Percentiles rank a stretch among this genome's conserved stretches.
phyloP scores from a whole-genome alignment of 2,888 invertebrate species.

The Scelioninae gen. 1 region DNA sequence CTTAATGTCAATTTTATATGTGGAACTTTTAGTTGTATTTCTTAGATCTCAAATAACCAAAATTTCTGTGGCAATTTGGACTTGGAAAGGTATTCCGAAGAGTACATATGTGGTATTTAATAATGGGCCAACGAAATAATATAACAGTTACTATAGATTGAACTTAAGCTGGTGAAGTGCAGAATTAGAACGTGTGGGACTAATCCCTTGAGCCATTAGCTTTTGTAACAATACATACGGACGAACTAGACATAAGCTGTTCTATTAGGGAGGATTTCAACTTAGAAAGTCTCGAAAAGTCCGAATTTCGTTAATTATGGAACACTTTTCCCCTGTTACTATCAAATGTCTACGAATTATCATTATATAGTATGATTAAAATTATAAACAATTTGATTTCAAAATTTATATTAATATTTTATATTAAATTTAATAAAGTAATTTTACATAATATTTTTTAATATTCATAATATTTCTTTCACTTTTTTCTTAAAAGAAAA shows the following conservation, averaged over 20 bases:
- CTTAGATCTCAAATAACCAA: background rate
- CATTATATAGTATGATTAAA: no score
- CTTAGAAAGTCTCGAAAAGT: conserved; percentile 13
- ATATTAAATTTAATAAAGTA: no score
- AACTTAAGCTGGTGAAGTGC: conserved; percentile 23
- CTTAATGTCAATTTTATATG: background rate
- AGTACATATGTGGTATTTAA: background rate
- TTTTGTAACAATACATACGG: conserved; percentile 18
- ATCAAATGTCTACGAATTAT: background rate
- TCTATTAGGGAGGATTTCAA: conserved; percentile 31
- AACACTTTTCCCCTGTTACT: background rate
- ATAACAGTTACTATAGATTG: conserved; percentile 14
- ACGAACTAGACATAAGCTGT: conserved; percentile 24
- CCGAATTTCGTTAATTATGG: conserved; percentile 8
- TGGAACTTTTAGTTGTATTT: background rate
- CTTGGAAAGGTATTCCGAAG: no score
- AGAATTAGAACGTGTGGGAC: conserved; percentile 26
- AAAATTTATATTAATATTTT: no score
- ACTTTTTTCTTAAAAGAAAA: no score
- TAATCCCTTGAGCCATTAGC: conserved; percentile 34
- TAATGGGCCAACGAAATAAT: conserved; percentile 12
- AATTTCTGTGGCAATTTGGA: no score
- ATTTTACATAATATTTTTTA: no score
- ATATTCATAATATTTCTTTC: no score
- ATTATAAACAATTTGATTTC: no score